Base-by-base conservation (phyloP, 2,888 invertebrate species). In the Lasiommata megera region DNA sequence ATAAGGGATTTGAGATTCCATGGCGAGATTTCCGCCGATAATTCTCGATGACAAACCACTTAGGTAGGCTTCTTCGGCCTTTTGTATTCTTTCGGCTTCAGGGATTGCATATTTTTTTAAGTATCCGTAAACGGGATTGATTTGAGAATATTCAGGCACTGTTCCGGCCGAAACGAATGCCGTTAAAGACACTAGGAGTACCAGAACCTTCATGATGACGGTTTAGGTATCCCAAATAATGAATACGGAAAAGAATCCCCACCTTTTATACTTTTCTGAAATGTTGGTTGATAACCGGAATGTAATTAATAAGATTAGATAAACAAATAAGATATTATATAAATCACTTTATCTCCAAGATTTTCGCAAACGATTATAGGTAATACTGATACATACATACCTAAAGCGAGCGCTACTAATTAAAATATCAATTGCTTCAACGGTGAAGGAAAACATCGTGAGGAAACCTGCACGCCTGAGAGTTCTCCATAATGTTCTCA, bases 81-180 rank as follows among this genome's bases (percentile, higher is more conserved):
- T 66, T 1, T 61, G 68, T 31, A 82, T 73, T 53, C 67, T 68
- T 47, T 80, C 74, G 2, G 73, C 79, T 54, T 65, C 62, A 0
- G 80, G 77, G 40, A 82, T 72, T 8, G 79, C 80, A 60, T 69
- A 65, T 23, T 71, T 77, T 16, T 65, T 58, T 14, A 80, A 56
- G 56, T 82, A 83, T 3, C 77, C 77, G 60, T 68, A 78, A 1
- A 70, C 74, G 0, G 72, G 68, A 44, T 64, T 58, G 6, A 6
- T 14, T 3, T 54, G 17, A 7, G 29, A 6, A 6, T 12, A 8
- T 23, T 11, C 40, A 9, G 41, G 18, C 7, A 29, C 5, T 5
- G 46, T 14, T 12, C 37, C 18, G 18, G 56, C 44, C 0, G 51
- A 28, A 9, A 44, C 56, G 31, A 34, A 29, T 8, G 41, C 57